Base-by-base conservation (phyloP, 1,140 invertebrate genomes). In the Cherax destructor region DNA sequence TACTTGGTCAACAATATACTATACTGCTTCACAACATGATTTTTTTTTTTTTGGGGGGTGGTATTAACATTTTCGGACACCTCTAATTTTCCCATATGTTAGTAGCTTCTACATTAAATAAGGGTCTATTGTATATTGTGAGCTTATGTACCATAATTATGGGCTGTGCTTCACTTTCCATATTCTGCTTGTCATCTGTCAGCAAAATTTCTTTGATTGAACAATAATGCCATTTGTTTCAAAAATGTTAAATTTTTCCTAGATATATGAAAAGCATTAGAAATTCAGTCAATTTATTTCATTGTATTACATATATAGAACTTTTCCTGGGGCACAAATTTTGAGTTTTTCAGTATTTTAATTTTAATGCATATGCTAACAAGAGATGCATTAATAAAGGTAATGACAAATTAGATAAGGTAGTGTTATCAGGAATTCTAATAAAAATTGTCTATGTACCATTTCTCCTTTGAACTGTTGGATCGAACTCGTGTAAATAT, bases 71-170 rank as follows among this genome's bases (percentile, higher is more conserved):
- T n/a, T n/a, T n/a, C n/a, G n/a, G n/a, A n/a, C n/a, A n/a, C n/a
- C n/a, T n/a, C n/a, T n/a, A n/a, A n/a, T n/a, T n/a, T n/a, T n/a
- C n/a, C n/a, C n/a, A n/a, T n/a, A n/a, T n/a, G n/a, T n/a, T n/a
- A n/a, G n/a, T n/a, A n/a, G n/a, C n/a, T n/a, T n/a, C n/a, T n/a
- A n/a, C n/a, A n/a, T n/a, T 41, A 41, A 41, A 41, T 41, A 41
- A 41, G 0, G 30, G 52, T 10, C 9, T 56, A 5, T 1, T 56
- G 13, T 56, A 30, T 74, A 24, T 74, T 74, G 69, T 74, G 30
- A 74, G 69, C 4, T 74, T 74, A 74, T 74, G 69, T 30, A 74
- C n/a, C n/a, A 74, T 74, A 56, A 56, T 56, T 56, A 30, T 74
- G 69, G 24, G 30, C 24, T 74, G 65, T 69, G 69, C 69, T 74